phyloP scores from a whole-genome alignment of 2,797 vertebrate genomes.

The Lindbergichthys nudifrons region DNA sequence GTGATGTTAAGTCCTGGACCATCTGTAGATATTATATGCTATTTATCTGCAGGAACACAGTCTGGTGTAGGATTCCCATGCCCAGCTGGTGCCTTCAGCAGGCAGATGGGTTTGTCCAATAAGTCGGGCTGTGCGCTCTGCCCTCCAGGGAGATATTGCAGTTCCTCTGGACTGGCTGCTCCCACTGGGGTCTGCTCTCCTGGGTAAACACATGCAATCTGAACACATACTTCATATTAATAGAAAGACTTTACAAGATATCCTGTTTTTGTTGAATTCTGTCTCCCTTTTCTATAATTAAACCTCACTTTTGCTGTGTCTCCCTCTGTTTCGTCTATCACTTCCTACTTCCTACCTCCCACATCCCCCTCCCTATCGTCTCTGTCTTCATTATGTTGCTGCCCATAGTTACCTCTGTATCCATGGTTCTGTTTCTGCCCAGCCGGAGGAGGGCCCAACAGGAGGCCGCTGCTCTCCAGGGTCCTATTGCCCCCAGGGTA shows the following conservation, averaged over 20 bases:
- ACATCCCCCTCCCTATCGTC: constrained; percentile 6
- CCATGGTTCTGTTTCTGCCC: constrained; percentile 76
- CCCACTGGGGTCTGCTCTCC: constrained; percentile 84
- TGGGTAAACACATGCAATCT: constrained; percentile 72
- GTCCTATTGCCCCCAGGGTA: constrained; percentile 83
- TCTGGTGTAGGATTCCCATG: constrained; percentile 83
- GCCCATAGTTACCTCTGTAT: constrained; percentile 82
- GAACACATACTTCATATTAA: constrained; percentile 26
- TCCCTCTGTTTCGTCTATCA: constrained; percentile 37
- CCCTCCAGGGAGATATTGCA: constrained; percentile 85
- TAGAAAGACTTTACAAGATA: constrained; percentile 25
- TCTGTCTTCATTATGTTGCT: constrained; percentile 39
- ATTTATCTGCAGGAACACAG: constrained; percentile 77
- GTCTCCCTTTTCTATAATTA: constrained; percentile 46
- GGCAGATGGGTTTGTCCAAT: constrained; percentile 78
- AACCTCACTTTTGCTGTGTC: constrained; percentile 32
- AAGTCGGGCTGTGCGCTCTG: constrained; percentile 81
- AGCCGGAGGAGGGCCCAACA: constrained; percentile 75
- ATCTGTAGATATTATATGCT: constrained; percentile 69
- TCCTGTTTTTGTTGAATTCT: constrained; percentile 38
- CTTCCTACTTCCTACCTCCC: constrained; percentile 16
- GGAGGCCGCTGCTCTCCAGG: constrained; percentile 82
- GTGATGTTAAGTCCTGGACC: constrained; percentile 56
- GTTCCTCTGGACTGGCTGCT: constrained; percentile 77
- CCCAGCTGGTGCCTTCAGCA: constrained; percentile 83